phyloP scores from a whole-genome alignment of 2,113 vertebrate genomes.

The Procapra przewalskii region DNA sequence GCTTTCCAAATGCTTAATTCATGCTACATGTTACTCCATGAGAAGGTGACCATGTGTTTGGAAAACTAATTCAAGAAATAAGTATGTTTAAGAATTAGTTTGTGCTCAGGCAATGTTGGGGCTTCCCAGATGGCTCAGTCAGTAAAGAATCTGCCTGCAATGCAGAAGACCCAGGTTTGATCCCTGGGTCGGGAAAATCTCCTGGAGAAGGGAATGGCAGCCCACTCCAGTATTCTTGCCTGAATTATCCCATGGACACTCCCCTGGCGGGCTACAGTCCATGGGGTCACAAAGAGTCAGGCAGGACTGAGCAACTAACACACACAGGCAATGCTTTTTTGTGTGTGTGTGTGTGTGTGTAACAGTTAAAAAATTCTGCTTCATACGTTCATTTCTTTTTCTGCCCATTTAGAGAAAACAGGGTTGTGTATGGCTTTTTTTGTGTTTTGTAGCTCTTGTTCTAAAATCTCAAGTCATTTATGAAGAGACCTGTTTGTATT shows the following conservation, averaged over 20 bases:
- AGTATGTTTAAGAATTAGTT: neutral
- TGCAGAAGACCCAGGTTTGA: neutral
- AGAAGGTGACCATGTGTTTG: neutral
- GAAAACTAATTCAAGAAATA: neutral
- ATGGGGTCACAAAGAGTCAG: neutral
- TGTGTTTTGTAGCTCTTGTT: neutral
- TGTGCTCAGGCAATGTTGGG: neutral
- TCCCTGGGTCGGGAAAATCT: neutral
- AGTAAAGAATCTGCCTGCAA: neutral
- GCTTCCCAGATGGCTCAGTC: neutral
- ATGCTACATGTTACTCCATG: neutral
- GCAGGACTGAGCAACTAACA: neutral
- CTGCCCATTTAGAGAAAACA: neutral
- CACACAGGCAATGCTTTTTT: neutral
- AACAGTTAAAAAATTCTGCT: neutral
- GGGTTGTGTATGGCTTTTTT: neutral
- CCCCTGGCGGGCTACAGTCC: neutral
- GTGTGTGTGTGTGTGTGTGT: neutral
- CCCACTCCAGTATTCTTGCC: neutral
- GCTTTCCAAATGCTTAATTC: neutral
- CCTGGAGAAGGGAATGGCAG: neutral
- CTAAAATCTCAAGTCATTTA: neutral
- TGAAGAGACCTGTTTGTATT: neutral
- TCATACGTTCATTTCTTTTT: neutral
- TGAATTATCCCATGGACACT: neutral